phyloP scores from a whole-genome alignment of 2,888 invertebrate genomes.

The Frankliniella fusca region DNA sequence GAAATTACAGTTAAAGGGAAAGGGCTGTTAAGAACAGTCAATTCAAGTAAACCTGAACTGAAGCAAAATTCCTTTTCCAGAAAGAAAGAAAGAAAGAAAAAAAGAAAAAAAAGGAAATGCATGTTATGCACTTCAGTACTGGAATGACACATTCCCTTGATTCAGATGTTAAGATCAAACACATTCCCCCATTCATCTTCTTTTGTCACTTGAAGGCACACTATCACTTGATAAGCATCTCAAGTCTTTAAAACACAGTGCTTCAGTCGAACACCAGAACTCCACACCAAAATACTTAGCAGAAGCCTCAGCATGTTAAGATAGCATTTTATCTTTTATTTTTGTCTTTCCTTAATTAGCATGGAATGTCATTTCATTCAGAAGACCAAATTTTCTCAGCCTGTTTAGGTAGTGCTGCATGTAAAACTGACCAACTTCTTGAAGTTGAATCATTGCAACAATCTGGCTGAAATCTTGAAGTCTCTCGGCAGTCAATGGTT shows the following conservation, averaged over 20 bases:
- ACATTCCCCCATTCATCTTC: constrained; percentile 12
- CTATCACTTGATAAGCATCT: neutral
- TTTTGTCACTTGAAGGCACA: constrained; percentile 18
- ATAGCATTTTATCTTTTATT: no score
- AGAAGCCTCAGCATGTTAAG: neutral
- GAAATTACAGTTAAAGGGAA: neutral
- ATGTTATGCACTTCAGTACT: neutral
- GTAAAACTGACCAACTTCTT: no score
- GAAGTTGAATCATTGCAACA: neutral
- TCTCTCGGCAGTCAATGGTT: neutral
- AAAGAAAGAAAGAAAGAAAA: neutral
- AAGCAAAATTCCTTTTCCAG: neutral
- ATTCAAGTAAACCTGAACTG: neutral
- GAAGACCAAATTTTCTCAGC: neutral
- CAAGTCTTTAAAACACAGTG: neutral
- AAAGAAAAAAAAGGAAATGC: neutral
- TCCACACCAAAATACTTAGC: neutral
- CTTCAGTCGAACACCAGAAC: neutral
- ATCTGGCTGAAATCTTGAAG: neutral
- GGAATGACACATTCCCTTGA: neutral
- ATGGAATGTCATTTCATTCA: constrained; percentile 15
- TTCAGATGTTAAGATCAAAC: neutral
- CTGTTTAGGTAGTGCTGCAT: no score
- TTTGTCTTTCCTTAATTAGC: no score
- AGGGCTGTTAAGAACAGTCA: neutral